phyloP scores from a whole-genome alignment of 2,797 vertebrate genomes.

The Poecilia wingei region DNA sequence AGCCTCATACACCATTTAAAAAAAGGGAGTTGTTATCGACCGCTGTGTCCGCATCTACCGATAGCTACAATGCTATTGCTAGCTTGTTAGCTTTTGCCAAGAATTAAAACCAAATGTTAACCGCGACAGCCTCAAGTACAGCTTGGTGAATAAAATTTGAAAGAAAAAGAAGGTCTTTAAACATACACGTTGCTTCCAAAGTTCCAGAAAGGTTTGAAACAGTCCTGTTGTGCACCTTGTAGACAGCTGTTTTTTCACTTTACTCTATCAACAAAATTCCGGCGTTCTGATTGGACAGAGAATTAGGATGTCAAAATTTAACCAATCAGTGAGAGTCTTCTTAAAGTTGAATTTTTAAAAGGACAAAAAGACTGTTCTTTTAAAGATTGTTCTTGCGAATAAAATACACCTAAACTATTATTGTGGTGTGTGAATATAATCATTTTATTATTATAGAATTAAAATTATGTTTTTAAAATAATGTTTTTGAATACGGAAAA shows the following conservation, averaged over 20 bases:
- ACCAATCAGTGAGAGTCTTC: slow-evolving; percentile 69
- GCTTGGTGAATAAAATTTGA: not conserved
- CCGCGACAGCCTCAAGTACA: not conserved
- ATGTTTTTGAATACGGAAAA: not conserved
- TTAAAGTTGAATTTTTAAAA: slow-evolving; percentile 18
- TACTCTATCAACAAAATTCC: slow-evolving; percentile 39
- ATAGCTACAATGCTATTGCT: slow-evolving; percentile 60
- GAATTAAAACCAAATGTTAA: not conserved
- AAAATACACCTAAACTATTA: not conserved
- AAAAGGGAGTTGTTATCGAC: slow-evolving; percentile 29
- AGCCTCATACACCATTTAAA: slow-evolving; percentile 3
- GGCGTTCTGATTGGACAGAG: slow-evolving; percentile 63
- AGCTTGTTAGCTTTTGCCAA: slow-evolving; percentile 29
- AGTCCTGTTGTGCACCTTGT: slow-evolving; percentile 51
- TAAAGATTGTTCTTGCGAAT: not conserved
- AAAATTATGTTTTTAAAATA: not conserved
- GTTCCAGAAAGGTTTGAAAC: slow-evolving; percentile 12
- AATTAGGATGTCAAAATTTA: slow-evolving; percentile 29
- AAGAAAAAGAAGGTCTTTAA: not conserved
- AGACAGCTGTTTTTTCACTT: slow-evolving; percentile 48
- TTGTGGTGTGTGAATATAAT: not conserved
- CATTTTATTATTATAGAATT: not conserved
- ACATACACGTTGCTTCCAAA: slow-evolving; percentile 30
- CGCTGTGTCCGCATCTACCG: slow-evolving; percentile 4
- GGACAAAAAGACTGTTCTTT: not conserved